These are phyloP conservation scores for Nyleta sp. DNA, from an alignment of 2,888 invertebrate species.

Conservation along the genomic window DNA sequence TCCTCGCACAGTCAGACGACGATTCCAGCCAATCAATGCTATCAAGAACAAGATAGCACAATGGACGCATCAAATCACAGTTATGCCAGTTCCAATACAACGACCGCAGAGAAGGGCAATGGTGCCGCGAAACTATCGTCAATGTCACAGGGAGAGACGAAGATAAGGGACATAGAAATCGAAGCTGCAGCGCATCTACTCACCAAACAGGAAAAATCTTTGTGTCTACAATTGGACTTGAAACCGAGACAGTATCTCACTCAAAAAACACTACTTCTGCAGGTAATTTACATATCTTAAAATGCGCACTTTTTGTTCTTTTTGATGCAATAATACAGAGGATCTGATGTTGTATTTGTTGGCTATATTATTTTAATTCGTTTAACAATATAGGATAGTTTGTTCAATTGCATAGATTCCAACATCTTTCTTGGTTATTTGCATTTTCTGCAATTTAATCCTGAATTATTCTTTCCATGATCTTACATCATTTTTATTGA, in stretches of 20 bases:
- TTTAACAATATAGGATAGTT: too few species aligned
- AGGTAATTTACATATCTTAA: slow-evolving; percentile 82
- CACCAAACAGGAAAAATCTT: slow-evolving; percentile 80
- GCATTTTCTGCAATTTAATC: too few species aligned
- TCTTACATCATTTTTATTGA: too few species aligned
- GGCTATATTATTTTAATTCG: too few species aligned
- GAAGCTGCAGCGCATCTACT: slow-evolving; percentile 80
- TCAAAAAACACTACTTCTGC: slow-evolving; percentile 92
- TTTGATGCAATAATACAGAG: slow-evolving; percentile 27
- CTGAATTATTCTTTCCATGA: too few species aligned
- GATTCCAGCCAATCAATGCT: slow-evolving; percentile 80
- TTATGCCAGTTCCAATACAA: slow-evolving; percentile 72
- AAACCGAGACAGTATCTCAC: slow-evolving; percentile 95
- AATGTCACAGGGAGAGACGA: slow-evolving; percentile 68
- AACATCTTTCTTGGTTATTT: too few species aligned
- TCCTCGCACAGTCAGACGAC: slow-evolving; percentile 80
- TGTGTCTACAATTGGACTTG: slow-evolving; percentile 86
- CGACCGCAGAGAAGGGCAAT: slow-evolving; percentile 82
- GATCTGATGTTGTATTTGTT: too few species aligned
- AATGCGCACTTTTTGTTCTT: neutral
- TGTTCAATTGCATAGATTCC: too few species aligned
- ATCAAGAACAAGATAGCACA: slow-evolving; percentile 79
- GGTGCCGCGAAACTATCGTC: slow-evolving; percentile 69
- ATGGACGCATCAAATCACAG: slow-evolving; percentile 76
- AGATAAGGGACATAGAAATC: slow-evolving; percentile 77